Conservation (phyloP, 1,140 invertebrate genomes). For the Melitaea cinxia region DNA sequence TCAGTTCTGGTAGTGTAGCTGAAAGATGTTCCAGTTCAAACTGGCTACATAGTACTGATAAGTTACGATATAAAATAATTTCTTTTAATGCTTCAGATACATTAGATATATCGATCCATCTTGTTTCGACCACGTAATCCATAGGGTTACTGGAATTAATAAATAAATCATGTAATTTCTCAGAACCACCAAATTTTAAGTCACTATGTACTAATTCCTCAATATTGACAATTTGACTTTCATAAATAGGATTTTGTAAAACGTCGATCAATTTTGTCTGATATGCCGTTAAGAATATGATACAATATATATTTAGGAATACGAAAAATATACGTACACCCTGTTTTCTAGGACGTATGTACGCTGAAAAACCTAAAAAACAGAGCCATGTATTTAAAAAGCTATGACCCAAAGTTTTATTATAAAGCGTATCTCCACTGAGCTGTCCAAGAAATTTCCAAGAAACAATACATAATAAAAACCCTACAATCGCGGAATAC, state of each 20-base stretch:
- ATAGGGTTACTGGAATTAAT: constrained; percentile 68
- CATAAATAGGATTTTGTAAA: constrained; percentile 75
- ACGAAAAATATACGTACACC: constrained; percentile 79
- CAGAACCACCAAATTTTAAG: constrained; percentile 75
- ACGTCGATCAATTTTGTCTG: constrained; percentile 81
- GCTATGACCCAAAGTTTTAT: constrained; percentile 65
- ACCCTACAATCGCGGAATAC: constrained; percentile 60
- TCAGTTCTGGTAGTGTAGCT: constrained; percentile 61
- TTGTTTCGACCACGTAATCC: constrained; percentile 67
- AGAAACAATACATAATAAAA: constrained; percentile 65
- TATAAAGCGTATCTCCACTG: constrained; percentile 65
- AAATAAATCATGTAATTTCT: constrained; percentile 80
- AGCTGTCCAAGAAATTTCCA: constrained; percentile 74
- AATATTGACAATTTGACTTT: constrained; percentile 77
- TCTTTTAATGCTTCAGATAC: constrained; percentile 66
- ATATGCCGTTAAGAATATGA: constrained; percentile 79
- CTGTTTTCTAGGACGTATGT: constrained; percentile 69
- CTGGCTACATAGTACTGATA: constrained; percentile 66
- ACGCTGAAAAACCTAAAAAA: constrained; percentile 66
- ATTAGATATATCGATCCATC: constrained; percentile 63
- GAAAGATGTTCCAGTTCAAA: constrained; percentile 66
- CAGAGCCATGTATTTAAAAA: constrained; percentile 75
- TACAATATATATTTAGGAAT: constrained; percentile 75
- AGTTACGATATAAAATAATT: constrained; percentile 66
- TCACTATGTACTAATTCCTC: constrained; percentile 70